phyloP scores from a whole-genome alignment of 2,113 vertebrate species.

The Platichthys stellatus region DNA sequence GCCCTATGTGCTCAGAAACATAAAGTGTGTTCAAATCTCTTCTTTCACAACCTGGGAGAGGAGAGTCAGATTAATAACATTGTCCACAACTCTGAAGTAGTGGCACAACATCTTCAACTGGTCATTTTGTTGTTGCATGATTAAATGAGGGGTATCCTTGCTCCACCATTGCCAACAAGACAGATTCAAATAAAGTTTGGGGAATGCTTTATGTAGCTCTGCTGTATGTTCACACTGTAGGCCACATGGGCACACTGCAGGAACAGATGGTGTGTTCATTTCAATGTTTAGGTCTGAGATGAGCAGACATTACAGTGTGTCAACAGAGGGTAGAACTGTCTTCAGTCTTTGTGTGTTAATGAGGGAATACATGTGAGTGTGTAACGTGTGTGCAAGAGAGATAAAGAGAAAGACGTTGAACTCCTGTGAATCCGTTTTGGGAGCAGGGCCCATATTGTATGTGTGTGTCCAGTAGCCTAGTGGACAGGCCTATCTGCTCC shows the following conservation, averaged over 20 bases:
- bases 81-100: not conserved
- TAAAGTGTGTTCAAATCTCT: not conserved
- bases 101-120: not conserved
- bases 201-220: conserved; percentile 12
- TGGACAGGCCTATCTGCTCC: conserved; percentile 69
- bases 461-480: conserved; percentile 31
- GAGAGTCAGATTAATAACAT: not conserved
- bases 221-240: conserved; percentile 40
- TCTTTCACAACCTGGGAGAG: not conserved
- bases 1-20: no score
- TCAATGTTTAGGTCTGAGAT: conserved; percentile 64
- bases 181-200: conserved; percentile 12
- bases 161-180: not conserved
- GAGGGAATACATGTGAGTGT: conserved; percentile 33
- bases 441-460: conserved; percentile 22
- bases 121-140: not conserved
- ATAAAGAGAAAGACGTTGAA: conserved; percentile 12
- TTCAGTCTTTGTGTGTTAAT: conserved; percentile 40
- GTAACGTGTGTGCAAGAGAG: conserved; percentile 5
- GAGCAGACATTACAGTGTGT: conserved; percentile 63
- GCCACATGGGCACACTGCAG: conserved; percentile 54
- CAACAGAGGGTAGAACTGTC: conserved; percentile 45
- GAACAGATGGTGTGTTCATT: conserved; percentile 74
- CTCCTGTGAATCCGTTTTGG: conserved; percentile 12
- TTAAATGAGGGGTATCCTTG: not conserved